phyloP scores from a whole-genome alignment of 2,113 vertebrate species.

The Ameiurus melas region DNA sequence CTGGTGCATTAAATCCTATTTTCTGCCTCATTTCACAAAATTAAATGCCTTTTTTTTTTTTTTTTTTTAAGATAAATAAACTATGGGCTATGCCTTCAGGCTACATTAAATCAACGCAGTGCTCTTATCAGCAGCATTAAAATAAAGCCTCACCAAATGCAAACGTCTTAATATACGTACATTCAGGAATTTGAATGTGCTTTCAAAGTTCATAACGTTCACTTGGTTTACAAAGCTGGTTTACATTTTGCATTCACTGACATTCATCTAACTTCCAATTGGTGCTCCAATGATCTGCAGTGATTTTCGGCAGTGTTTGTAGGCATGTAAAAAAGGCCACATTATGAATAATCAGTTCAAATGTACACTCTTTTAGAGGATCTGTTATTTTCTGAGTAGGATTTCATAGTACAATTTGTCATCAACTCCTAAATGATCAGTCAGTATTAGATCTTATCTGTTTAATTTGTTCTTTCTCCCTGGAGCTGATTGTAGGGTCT shows the following conservation, averaged over 20 bases:
- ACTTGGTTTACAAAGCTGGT: not conserved
- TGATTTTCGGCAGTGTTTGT: not conserved
- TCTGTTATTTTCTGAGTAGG: not conserved
- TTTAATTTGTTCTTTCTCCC: not conserved
- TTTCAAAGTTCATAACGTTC: not conserved
- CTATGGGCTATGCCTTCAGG: not conserved
- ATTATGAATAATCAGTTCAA: not conserved
- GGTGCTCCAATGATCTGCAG: not conserved
- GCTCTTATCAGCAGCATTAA: not conserved
- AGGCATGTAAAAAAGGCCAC: not conserved
- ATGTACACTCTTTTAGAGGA: not conserved
- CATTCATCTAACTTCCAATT: not conserved
- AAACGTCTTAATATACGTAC: not conserved
- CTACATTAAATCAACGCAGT: not conserved
- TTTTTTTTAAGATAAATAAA: not conserved
- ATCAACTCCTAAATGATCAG: not conserved
- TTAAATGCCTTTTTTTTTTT: not conserved
- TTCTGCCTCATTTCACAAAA: not conserved
- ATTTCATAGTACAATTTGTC: not conserved
- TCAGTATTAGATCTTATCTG: not conserved
- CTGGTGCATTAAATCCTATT: constrained; percentile 1
- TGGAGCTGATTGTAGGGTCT: not conserved
- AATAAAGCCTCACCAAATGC: not conserved
- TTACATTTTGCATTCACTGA: not conserved
- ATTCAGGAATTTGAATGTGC: not conserved